phyloP scores from a whole-genome alignment of 2,113 vertebrate species.

The Elephas maximus region DNA sequence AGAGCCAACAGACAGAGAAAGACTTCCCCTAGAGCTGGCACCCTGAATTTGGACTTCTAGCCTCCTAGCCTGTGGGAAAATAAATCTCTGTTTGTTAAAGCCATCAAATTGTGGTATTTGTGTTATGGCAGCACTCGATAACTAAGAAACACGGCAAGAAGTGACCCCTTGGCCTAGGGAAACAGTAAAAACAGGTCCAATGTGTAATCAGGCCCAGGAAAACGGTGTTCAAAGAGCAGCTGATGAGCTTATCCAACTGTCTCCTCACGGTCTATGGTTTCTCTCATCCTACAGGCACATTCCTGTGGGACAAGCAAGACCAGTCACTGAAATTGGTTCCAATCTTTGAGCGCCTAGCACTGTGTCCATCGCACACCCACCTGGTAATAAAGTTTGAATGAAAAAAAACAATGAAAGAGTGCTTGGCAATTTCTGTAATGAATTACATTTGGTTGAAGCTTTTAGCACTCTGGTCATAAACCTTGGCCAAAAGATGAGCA shows the following conservation, averaged over 20 bases:
- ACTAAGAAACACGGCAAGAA: background rate
- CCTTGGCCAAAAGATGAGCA: background rate
- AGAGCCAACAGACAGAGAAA: too few species aligned
- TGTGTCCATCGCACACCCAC: background rate
- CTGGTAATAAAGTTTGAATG: background rate
- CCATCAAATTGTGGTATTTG: too few species aligned
- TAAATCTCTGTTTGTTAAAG: too few species aligned
- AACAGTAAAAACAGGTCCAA: background rate
- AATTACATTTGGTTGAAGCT: constrained; percentile 42
- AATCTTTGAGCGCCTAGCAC: background rate
- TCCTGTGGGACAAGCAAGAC: background rate
- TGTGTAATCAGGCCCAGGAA: background rate
- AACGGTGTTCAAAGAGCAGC: background rate
- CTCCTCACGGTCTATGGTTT: background rate
- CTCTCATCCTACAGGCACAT: background rate
- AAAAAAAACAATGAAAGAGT: constrained; percentile 7
- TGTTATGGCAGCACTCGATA: too few species aligned
- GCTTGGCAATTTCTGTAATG: background rate
- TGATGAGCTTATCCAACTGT: background rate
- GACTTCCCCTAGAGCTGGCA: too few species aligned
- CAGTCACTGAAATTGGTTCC: background rate
- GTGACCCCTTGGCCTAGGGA: background rate
- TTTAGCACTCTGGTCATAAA: background rate
- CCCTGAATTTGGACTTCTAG: too few species aligned
- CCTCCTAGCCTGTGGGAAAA: too few species aligned